phyloP scores from a whole-genome alignment of 1,140 invertebrate species.

The Carposina sasakii region DNA sequence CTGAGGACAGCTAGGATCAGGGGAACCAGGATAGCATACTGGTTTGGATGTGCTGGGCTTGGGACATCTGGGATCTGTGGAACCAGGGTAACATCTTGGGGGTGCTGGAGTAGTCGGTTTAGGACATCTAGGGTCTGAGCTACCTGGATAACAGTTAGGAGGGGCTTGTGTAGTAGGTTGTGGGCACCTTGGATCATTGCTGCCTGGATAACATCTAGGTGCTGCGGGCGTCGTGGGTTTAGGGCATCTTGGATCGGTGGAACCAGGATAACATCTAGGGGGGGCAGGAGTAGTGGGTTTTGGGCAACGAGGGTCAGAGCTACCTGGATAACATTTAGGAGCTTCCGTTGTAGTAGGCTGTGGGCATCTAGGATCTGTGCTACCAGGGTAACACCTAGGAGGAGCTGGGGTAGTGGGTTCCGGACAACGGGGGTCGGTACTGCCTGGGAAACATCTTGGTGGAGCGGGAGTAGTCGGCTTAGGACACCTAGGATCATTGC shows the following conservation, averaged over 20 bases:
- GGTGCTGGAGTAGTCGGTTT: slow-evolving; percentile 18
- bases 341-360: slow-evolving; percentile 32
- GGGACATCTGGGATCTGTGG: slow-evolving; percentile 58
- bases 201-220: slow-evolving; percentile 56
- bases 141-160: slow-evolving; percentile 4
- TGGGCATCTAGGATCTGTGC: slow-evolving; percentile 44
- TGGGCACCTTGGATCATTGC: slow-evolving; percentile 50
- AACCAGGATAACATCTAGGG: slow-evolving; percentile 54
- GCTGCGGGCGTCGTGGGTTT: slow-evolving; percentile 29
- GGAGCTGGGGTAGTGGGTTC: slow-evolving; percentile 15
- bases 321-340: slow-evolving; percentile 58
- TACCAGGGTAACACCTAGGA: slow-evolving; percentile 55
- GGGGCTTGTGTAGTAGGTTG: slow-evolving; percentile 24
- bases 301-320: slow-evolving; percentile 59
- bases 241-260: slow-evolving; percentile 54
- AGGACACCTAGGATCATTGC: slow-evolving; percentile 55
- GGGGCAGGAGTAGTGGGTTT: slow-evolving; percentile 24
- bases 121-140: slow-evolving; percentile 41
- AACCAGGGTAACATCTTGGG: slow-evolving; percentile 38
- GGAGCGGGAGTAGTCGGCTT: slow-evolving; percentile 27
- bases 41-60: slow-evolving; percentile 20
- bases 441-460: slow-evolving; percentile 45
- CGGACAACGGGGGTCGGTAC: slow-evolving; percentile 59
- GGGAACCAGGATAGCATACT: slow-evolving; percentile 58
- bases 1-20: slow-evolving; percentile 38